Conservation (phyloP, 92 coral and sea anemone genomes). For the Micromussa lordhowensis region DNA sequence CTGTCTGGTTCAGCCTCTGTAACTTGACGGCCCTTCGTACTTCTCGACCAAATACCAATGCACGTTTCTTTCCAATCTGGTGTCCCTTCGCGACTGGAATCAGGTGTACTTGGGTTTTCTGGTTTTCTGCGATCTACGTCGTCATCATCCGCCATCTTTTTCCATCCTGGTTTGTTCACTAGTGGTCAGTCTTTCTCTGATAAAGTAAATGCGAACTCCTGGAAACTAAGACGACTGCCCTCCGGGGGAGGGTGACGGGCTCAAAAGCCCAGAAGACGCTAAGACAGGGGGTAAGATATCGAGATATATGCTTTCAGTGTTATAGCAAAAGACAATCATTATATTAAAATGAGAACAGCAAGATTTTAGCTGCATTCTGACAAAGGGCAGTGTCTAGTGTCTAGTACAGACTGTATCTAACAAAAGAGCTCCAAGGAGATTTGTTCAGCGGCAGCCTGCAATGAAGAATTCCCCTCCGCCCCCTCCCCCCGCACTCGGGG, state of each 20-base stretch:
- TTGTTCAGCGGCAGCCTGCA: too few relatives aligned
- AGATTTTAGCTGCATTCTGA: too few relatives aligned
- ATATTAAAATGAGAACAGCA: too few relatives aligned
- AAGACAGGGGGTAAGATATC: too few relatives aligned
- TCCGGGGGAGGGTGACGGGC: background rate
- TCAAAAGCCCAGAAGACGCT: too few relatives aligned
- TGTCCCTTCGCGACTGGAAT: conserved; percentile 16
- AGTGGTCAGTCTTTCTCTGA: conserved; percentile 6
- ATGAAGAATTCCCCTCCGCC: background rate
- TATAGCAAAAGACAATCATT: too few relatives aligned
- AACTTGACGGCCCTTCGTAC: conserved; percentile 58
- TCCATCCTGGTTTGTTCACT: background rate
- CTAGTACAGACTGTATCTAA: too few relatives aligned
- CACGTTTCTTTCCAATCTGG: conserved; percentile 77
- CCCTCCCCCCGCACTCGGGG: background rate
- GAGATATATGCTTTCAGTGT: too few relatives aligned
- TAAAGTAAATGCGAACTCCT: background rate
- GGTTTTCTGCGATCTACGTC: conserved; percentile 43
- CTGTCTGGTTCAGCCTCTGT: conserved; percentile 47
- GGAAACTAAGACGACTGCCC: background rate
- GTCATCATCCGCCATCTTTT: conserved; percentile 71
- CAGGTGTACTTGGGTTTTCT: background rate
- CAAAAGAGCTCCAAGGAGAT: too few relatives aligned
- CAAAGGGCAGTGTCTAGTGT: too few relatives aligned
- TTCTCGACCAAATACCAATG: conserved; percentile 81